Evolutionary conservation across 2,888 invertebrate genomes (phyloP).

Genomic region (Leistus spinibarbis): DNA sequence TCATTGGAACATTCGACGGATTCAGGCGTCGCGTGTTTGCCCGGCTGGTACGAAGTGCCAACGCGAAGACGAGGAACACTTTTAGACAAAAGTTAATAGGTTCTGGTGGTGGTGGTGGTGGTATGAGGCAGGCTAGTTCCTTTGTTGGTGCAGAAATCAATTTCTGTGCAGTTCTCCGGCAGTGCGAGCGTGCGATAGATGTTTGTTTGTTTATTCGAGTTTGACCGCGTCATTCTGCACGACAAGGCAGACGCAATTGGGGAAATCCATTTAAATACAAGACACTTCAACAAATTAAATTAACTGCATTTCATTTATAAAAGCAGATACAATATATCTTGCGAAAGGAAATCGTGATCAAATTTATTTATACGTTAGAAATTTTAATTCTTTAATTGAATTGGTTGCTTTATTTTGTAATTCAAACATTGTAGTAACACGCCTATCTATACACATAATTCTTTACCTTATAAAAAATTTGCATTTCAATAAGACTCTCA

Average conservation of each 20-base stretch:
- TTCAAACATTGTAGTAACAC: no score
- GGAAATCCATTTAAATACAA: neutral
- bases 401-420: no score
- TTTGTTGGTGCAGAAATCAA: constrained; percentile 53
- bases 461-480: no score
- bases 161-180: constrained; percentile 47
- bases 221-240: constrained; percentile 1
- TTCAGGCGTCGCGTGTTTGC: constrained; percentile 48
- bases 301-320: neutral
- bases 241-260: neutral
- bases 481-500: no score
- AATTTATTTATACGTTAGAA: no score
- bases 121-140: no score
- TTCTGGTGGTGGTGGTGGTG: no score
- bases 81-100: constrained; percentile 51
- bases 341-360: no score
- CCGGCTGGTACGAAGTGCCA: constrained; percentile 47
- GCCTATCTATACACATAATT: no score
- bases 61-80: constrained; percentile 50
- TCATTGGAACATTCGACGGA: constrained; percentile 43
- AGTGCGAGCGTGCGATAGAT: constrained; percentile 47
- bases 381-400: no score
- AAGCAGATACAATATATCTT: no score
- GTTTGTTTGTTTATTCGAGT: no score
- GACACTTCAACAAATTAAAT: neutral